Conservation (phyloP, 1,140 invertebrate genomes). For the Pantala flavescens region DNA sequence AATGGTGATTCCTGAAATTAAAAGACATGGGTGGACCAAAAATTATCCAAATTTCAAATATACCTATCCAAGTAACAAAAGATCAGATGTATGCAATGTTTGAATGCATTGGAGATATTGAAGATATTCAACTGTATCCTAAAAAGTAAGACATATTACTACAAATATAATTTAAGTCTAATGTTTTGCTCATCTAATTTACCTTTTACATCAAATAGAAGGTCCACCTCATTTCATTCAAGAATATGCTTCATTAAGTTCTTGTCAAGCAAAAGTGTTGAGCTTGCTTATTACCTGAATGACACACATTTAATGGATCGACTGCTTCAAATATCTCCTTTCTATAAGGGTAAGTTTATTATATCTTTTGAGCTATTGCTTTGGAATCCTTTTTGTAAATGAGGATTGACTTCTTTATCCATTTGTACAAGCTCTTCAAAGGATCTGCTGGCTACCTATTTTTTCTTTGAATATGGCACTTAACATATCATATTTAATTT, state of each 20-base stretch:
- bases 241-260: background rate
- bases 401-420: too few species aligned
- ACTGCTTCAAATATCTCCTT: background rate
- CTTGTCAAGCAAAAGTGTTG: background rate
- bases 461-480: too few species aligned
- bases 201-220: background rate
- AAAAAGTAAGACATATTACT: background rate
- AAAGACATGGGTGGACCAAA: background rate
- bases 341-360: background rate
- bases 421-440: too few species aligned
- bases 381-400: too few species aligned
- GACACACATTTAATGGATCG: background rate
- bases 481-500: too few species aligned
- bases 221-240: background rate
- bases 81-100: background rate
- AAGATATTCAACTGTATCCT: background rate
- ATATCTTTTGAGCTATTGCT: background rate
- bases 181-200: too few species aligned
- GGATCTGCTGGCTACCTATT: too few species aligned
- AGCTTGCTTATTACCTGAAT: background rate
- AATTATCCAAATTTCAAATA: background rate
- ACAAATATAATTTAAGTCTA: too few species aligned
- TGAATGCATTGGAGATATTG: constrained; percentile 2
- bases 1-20: too few species aligned
- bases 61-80: background rate